A percentile compares a stretch with the other conserved stretches of the same genome.
Conservation (phyloP, 2,888 invertebrate genomes). For the Gortyna flavago region DNA sequence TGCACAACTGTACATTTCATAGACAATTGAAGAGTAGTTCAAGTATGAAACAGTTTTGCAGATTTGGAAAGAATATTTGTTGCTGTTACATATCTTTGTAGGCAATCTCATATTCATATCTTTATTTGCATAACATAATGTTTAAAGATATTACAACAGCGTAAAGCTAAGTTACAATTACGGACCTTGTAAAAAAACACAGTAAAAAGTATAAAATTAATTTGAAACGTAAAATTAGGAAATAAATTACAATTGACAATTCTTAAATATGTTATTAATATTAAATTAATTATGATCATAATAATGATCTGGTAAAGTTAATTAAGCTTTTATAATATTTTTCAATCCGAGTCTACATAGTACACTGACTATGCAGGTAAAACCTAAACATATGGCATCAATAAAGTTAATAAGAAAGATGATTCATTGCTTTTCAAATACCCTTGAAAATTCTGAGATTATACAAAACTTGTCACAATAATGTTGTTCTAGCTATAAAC, state of each 20-base stretch:
- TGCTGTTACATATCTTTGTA: neutral
- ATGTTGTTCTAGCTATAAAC: constrained; percentile 18
- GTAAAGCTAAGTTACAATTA: neutral
- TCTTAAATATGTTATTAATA: no score
- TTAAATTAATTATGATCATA: neutral
- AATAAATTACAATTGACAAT: neutral
- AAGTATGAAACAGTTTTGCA: neutral
- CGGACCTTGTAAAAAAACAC: no score
- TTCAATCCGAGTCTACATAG: neutral
- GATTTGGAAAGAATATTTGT: neutral
- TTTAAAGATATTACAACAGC: neutral
- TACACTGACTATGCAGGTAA: neutral
- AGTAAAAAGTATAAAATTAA: neutral
- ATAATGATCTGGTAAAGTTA: neutral
- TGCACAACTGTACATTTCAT: neutral
- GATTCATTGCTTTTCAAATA: constrained; percentile 21
- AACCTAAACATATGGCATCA: neutral
- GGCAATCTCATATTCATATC: neutral
- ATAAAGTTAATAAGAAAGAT: constrained; percentile 22
- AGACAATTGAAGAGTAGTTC: neutral
- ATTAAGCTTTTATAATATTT: neutral
- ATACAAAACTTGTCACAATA: neutral
- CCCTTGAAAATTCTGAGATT: constrained; percentile 33
- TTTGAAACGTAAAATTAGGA: no score
- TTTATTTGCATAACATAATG: neutral